Conservation (phyloP, 2,888 invertebrate species). For the Penaeus monodon region DNA sequence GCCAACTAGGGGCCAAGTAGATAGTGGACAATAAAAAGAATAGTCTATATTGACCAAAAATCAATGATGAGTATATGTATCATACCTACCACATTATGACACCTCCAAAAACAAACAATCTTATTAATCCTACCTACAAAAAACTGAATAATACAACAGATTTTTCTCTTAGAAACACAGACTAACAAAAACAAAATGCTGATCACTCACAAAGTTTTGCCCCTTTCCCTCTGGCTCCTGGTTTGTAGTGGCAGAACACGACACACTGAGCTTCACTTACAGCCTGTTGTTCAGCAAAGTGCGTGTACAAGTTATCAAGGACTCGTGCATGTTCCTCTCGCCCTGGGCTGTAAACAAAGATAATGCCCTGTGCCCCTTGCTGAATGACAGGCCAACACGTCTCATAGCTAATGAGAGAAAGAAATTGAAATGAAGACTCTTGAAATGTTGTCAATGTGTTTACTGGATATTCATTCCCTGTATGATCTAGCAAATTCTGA, state of each 20-base stretch:
- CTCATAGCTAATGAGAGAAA: conserved; percentile 75
- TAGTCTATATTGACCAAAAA: no score
- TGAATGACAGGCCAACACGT: conserved; percentile 83
- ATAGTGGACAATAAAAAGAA: no score
- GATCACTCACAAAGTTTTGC: conserved; percentile 60
- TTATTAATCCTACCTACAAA: background rate
- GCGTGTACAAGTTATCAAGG: conserved; percentile 77
- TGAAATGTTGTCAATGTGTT: background rate
- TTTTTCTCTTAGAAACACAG: background rate
- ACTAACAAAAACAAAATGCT: background rate
- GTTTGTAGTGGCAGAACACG: conserved; percentile 73
- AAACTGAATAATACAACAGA: background rate
- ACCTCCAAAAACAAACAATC: no score
- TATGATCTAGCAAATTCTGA: background rate
- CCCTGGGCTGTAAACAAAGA: conserved; percentile 78
- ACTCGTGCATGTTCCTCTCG: conserved; percentile 73
- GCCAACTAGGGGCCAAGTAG: no score
- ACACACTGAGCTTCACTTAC: conserved; percentile 78
- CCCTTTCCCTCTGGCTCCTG: conserved; percentile 59
- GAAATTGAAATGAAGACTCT: background rate
- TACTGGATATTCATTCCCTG: background rate
- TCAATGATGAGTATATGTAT: no score
- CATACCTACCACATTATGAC: no score
- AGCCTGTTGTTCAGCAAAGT: conserved; percentile 79
- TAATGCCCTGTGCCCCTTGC: conserved; percentile 78